Percentiles rank a stretch among this genome's conserved stretches.
phyloP scores from a whole-genome alignment of 2,113 vertebrate species.

The Dinomys branickii region DNA sequence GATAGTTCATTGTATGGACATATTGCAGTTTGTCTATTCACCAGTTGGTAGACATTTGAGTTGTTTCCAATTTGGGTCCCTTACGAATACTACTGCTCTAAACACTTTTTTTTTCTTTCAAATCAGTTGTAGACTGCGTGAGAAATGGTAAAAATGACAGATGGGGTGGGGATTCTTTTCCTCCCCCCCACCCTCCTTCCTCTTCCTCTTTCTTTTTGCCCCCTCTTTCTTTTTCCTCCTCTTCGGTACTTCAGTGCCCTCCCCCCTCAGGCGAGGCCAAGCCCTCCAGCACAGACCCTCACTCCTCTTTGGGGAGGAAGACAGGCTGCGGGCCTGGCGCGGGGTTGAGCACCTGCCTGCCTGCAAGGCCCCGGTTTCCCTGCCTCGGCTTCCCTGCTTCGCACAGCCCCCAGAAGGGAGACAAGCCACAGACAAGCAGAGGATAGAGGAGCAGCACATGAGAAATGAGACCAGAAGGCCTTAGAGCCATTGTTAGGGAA shows the following conservation, averaged over 20 bases:
- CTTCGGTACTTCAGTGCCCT: too few relatives aligned
- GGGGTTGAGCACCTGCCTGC: neutral
- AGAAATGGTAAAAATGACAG: constrained; percentile 11
- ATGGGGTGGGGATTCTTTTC: neutral
- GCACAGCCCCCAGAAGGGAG: neutral
- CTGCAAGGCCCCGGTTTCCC: neutral
- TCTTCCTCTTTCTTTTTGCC: too few relatives aligned
- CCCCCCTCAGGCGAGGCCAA: neutral
- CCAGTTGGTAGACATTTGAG: neutral
- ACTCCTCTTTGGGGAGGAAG: neutral
- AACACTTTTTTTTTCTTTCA: neutral
- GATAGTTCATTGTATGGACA: neutral
- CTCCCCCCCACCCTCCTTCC: neutral
- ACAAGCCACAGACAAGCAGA: neutral
- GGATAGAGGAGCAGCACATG: neutral
- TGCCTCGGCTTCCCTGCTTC: too few relatives aligned
- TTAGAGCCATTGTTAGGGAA: constrained; percentile 3
- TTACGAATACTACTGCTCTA: neutral
- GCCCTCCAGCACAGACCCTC: neutral
- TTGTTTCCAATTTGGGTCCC: constrained; percentile 18
- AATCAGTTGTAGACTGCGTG: constrained; percentile 4
- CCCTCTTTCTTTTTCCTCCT: fast-evolving
- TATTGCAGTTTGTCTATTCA: neutral
- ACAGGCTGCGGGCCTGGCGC: neutral
- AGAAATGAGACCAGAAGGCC: constrained; percentile 34